Conservation (phyloP, 2,888 invertebrate genomes). For the Folsomia candida region DNA sequence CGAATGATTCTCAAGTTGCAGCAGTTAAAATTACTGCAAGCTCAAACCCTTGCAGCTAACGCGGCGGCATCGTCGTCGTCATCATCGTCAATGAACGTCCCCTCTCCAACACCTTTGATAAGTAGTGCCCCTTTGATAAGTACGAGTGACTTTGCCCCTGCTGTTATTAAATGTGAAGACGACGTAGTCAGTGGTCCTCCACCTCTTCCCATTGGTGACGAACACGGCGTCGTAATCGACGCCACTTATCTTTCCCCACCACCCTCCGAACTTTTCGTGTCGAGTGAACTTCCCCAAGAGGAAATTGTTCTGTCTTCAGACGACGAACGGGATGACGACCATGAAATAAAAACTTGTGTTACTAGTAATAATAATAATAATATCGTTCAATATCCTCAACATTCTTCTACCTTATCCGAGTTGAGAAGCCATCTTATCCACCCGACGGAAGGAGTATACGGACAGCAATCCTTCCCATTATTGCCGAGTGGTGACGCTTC, state of each 20-base stretch:
- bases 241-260: neutral
- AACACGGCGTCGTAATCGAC: neutral
- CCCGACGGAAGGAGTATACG: too few species aligned
- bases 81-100: conserved; percentile 22
- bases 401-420: neutral
- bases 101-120: neutral
- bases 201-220: neutral
- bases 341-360: too few species aligned
- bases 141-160: neutral
- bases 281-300: conserved; percentile 14
- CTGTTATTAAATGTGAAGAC: neutral
- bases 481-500: neutral
- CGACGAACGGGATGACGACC: conserved; percentile 20
- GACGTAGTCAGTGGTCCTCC: neutral
- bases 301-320: conserved; percentile 44
- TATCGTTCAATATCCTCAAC: conserved; percentile 9
- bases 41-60: conserved; percentile 35
- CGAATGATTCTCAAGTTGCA: conserved; percentile 55
- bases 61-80: conserved; percentile 42
- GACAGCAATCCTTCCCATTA: neutral
- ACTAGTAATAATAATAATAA: neutral
- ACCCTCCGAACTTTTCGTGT: neutral
- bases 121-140: too few species aligned
- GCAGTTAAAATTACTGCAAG: conserved; percentile 30
- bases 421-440: neutral